These are phyloP conservation scores for Daboia siamensis DNA, from an alignment of 2,113 vertebrate genomes.

Conservation along the genomic window DNA sequence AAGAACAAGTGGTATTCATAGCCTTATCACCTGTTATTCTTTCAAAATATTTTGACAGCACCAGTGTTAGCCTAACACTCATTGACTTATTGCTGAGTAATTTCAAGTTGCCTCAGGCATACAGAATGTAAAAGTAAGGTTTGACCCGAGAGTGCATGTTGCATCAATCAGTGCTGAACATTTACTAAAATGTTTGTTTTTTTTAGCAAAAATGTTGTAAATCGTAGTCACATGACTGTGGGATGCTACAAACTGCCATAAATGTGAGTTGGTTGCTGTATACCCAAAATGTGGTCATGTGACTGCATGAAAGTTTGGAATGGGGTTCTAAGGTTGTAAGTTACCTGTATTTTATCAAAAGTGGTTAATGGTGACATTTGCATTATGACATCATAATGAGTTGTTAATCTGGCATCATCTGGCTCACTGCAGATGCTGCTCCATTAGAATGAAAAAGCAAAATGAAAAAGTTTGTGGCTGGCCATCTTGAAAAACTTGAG, in stretches of 20 bases:
- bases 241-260: neutral
- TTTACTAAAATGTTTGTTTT: neutral
- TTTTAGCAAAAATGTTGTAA: neutral
- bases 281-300: neutral
- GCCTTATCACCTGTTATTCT: neutral
- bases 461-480: neutral
- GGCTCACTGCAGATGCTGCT: neutral
- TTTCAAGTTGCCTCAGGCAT: neutral
- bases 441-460: neutral
- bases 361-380: neutral
- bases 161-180: neutral
- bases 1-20: neutral
- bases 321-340: neutral
- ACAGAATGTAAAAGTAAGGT: neutral
- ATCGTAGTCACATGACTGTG: neutral
- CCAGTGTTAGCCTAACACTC: neutral
- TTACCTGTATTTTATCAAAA: neutral
- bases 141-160: neutral
- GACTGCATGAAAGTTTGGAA: neutral
- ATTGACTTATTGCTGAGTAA: neutral
- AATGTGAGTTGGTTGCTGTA: neutral
- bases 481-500: neutral
- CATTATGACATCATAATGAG: neutral
- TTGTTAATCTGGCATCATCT: neutral
- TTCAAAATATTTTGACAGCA: neutral